These are phyloP conservation scores for Crotalus horridus DNA, from an alignment of 2,113 vertebrate species.

Conservation along the genomic window DNA sequence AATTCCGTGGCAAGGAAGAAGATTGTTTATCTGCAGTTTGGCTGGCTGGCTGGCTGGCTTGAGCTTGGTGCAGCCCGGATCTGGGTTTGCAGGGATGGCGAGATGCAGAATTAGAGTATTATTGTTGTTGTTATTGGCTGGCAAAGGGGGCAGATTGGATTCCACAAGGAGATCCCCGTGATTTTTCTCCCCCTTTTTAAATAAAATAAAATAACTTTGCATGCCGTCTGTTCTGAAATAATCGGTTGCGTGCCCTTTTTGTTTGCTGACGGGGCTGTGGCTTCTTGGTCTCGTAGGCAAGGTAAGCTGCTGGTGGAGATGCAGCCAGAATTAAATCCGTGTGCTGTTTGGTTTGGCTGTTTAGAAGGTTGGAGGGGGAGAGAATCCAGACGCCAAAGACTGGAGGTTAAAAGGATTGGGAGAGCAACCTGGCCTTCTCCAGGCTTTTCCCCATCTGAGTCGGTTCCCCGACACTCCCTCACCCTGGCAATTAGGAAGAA, in stretches of 20 bases:
- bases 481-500: neutral
- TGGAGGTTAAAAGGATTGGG: neutral
- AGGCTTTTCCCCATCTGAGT: neutral
- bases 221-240: neutral
- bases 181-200: neutral
- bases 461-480: neutral
- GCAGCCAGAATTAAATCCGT: neutral
- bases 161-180: neutral
- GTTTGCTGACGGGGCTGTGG: neutral
- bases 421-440: neutral
- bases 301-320: neutral
- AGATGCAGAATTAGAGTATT: neutral
- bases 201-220: neutral
- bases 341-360: neutral
- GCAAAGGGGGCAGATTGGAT: neutral
- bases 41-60: neutral
- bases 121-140: neutral
- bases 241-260: neutral
- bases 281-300: neutral
- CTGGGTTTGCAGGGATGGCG: neutral
- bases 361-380: neutral
- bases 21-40: neutral
- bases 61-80: neutral
- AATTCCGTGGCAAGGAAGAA: constrained; percentile 22
- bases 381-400: neutral